Evolutionary conservation across 2,888 invertebrate species (phyloP).

Genomic region (Rambutsinella grinnellia): DNA sequence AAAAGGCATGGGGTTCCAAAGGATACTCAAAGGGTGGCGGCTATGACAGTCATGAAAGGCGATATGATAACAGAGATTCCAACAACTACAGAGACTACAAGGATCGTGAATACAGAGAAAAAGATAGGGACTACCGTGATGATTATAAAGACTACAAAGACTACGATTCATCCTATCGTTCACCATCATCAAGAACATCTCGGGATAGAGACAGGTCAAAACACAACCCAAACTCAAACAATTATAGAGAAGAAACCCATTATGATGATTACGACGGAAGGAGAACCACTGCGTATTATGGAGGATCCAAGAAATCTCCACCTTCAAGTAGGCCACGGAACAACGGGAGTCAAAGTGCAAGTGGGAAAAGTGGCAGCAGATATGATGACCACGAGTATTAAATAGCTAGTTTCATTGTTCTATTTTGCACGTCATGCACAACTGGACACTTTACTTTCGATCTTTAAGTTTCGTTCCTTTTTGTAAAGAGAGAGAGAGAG

Average conservation of each 20-base stretch:
- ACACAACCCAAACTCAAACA: neutral
- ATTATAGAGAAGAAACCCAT: conserved; percentile 41
- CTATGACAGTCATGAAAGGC: conserved; percentile 32
- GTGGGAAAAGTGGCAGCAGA: conserved; percentile 8
- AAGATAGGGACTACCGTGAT: neutral
- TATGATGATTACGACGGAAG: conserved; percentile 49
- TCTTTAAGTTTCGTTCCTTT: no score
- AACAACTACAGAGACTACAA: conserved; percentile 33
- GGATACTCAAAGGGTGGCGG: conserved; percentile 16
- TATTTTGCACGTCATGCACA: no score
- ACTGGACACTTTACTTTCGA: no score
- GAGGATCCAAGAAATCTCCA: conserved; percentile 7
- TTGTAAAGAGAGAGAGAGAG: no score
- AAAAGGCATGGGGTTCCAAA: conserved; percentile 26
- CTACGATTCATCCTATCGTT: neutral
- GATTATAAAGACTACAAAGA: conserved; percentile 16
- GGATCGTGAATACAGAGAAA: conserved; percentile 10
- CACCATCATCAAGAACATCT: neutral
- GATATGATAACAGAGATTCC: conserved; percentile 15
- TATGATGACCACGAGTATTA: conserved; percentile 51
- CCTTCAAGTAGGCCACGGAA: conserved; percentile 11
- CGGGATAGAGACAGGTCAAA: conserved; percentile 4
- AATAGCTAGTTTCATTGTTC: no score
- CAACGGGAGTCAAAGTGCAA: neutral
- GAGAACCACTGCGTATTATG: conserved; percentile 30